Evolutionary conservation across 2,888 invertebrate species (phyloP), one percentile per base, ranked within the genome.

Genomic region (Plutella xylostella): DNA sequence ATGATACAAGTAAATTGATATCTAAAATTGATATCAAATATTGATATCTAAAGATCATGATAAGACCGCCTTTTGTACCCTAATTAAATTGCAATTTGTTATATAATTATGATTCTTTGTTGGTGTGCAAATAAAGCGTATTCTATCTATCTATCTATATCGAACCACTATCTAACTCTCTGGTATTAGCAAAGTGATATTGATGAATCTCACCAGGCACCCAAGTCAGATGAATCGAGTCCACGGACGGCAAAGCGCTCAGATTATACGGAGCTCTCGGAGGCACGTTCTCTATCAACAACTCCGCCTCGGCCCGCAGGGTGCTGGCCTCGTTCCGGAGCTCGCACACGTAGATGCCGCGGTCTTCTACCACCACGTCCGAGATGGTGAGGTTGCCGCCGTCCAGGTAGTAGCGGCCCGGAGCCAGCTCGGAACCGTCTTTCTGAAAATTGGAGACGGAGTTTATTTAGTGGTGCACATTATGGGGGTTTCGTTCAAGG

Each of bases 211-310:
- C 54, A 84, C 87, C 88, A 33, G 95, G 93, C 52, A 90, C 85
- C 97, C 96, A 97, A 33, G 88, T 87, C 20, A 97, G 75, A 43
- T 91, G 92, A 37, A 96, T 90, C 43, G 91, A 88, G 55, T 87
- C 87, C 50, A 86, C 84, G 0, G 89, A 88, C 43, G 92, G 89
- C 49, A 89, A 89, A 18, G 93, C 94, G 18, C 90, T 88, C 35
- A 97, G 86, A 77, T 94, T 92, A 74, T 93, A 91, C 1, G 97
- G 96, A 14, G 96, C 94, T 60, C 94, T 90, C n/a, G 96, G 95
- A 20, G 94, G 91, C 42, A 92, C 89, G 67, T 93, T 95, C 79
- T 93, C 90, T 39, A 94, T 90, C 70, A 92, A 87, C 48, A 94
- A 80, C 79, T 94, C 93, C 0, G 92, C 89, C 75, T 92, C 92